Evolutionary conservation across 2,113 vertebrate genomes (phyloP).

Genomic region (Eolophus roseicapilla): DNA sequence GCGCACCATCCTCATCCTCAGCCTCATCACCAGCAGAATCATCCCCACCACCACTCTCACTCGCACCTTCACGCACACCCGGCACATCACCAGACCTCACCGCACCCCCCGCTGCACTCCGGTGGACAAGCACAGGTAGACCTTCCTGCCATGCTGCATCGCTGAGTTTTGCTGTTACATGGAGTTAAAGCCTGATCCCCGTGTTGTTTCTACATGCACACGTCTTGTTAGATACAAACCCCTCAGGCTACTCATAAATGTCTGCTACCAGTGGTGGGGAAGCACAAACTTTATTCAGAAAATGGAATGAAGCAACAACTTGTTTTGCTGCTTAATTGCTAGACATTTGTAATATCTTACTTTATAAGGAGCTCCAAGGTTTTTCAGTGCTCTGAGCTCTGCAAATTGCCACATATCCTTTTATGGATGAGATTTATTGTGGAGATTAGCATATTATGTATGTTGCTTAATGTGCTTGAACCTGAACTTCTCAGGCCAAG

Average conservation of each 20-base stretch:
- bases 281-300: not conserved
- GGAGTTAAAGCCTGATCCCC: not conserved
- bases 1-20: conserved; percentile 89
- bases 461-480: not conserved
- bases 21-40: conserved; percentile 89
- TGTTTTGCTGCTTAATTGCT: conserved; percentile 20
- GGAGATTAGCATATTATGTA: not conserved
- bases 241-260: not conserved
- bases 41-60: conserved; percentile 92
- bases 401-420: conserved; percentile 1
- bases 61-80: conserved; percentile 88
- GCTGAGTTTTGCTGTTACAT: not conserved
- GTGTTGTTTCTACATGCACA: not conserved
- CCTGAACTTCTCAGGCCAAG: not conserved
- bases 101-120: conserved; percentile 89
- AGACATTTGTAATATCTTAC: not conserved
- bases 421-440: not conserved
- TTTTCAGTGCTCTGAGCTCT: not conserved
- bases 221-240: not conserved
- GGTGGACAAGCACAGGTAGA: conserved; percentile 89
- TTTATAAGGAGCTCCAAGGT: conserved; percentile 20
- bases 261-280: not conserved
- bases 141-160: not conserved
- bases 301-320: not conserved
- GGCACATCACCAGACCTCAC: conserved; percentile 92